Base-by-base conservation (phyloP, 2,797 vertebrate genomes). In the Gambelia wislizenii region DNA sequence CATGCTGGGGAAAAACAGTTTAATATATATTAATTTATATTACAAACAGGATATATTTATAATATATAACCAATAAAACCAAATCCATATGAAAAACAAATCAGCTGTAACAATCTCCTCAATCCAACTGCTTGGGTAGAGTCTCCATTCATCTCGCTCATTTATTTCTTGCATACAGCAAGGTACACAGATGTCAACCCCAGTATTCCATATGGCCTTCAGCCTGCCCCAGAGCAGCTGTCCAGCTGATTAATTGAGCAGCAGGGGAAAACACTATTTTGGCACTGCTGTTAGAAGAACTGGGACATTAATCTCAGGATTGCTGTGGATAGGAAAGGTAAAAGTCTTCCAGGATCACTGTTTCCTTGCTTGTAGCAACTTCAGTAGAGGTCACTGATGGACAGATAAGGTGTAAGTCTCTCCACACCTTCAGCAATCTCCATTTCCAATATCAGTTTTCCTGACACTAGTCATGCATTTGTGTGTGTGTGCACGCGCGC, bases 41-140 rank as follows among this genome's bases (percentile, higher is more conserved):
- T 30, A 8, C 64, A 33, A 30, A 33, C 27, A 33, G 61, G 64
- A 30, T 30, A 33, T 67, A 33, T 59, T 59, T 7, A 12, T 52
- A 78, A 79, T 79, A 39, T 49, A 52, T 30, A 52, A 44, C 69
- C 59, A 79, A 86, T 79, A 61, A 69, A 61, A 69, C 83, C 77
- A 86, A 86, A 79, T 79, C 61, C 74, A 78, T 64, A 69, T 86
- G 49, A 79, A 86, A 86, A 78, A 69, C 44, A 78, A 78, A 69
- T 78, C 75, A 86, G 18, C 33, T 80, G 77, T 44, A 54, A 70
- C 47, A 42, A 87, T 56, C 36, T 79, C 36, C 59, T n/a, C 52
- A 33, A 70, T 70, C 75, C 33, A 86, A 69, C 30, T 79, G 47
- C 59, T 52, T 76, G 9, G 44, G 61, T 79, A 59, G 85, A 69